Evolutionary conservation across 1,140 invertebrate species (phyloP).

Genomic region (Saxidomus purpurata): DNA sequence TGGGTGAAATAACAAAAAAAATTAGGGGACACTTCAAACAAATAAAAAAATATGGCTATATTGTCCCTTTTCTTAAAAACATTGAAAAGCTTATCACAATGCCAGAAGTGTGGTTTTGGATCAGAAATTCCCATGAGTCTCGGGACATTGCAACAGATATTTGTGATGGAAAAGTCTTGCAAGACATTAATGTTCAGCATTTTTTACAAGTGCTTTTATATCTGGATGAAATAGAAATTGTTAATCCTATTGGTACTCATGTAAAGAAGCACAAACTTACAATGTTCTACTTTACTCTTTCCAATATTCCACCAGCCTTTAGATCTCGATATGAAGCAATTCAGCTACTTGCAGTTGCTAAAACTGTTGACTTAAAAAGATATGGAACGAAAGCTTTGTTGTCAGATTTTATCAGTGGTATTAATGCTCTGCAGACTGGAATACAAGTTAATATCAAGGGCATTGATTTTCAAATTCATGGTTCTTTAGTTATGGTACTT

Average conservation of each 20-base stretch:
- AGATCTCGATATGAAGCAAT: not conserved
- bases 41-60: not conserved
- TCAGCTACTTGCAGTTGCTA: not conserved
- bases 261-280: not conserved
- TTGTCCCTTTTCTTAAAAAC: not conserved
- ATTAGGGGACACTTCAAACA: not conserved
- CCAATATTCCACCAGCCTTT: not conserved
- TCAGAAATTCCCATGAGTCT: not conserved
- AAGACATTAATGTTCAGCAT: not conserved
- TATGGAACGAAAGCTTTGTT: not conserved
- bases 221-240: slow-evolving; percentile 10
- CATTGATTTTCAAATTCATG: not conserved
- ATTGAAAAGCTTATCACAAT: not conserved
- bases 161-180: not conserved
- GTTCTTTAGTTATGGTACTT: not conserved
- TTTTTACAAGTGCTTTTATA: not conserved
- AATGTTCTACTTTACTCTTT: not conserved
- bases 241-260: not conserved
- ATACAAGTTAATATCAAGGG: not conserved
- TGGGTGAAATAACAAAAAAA: not conserved
- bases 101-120: not conserved
- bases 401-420: not conserved
- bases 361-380: not conserved
- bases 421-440: too few species aligned
- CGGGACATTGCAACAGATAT: not conserved